Conservation (phyloP, 2,797 vertebrate genomes). For the Notolepis coatsorum region DNA sequence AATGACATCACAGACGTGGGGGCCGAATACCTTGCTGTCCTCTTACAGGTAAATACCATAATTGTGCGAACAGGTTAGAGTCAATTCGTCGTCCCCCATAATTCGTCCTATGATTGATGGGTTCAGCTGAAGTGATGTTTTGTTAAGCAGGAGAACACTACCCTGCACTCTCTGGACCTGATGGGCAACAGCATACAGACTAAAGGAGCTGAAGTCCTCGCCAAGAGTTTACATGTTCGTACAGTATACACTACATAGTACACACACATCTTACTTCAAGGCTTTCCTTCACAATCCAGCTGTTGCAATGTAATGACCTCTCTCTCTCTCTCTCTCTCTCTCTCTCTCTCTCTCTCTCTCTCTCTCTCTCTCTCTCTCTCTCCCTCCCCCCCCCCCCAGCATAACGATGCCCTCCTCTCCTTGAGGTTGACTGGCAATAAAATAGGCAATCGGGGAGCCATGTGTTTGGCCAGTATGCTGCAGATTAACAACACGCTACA, state of each 20-base stretch:
- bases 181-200: conserved; percentile 88
- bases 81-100: too few relatives aligned
- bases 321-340: conserved; percentile 2
- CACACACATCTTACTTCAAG: background rate
- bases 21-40: conserved; percentile 70
- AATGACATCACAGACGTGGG: conserved; percentile 85
- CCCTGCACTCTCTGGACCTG: conserved; percentile 84
- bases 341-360: background rate
- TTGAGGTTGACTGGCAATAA: conserved; percentile 92
- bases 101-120: background rate
- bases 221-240: conserved; percentile 85
- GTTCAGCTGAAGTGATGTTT: background rate
- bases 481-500: conserved; percentile 85
- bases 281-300: too few relatives aligned
- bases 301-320: background rate
- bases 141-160: conserved; percentile 62
- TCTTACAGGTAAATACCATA: conserved; percentile 83
- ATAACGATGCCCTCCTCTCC: conserved; percentile 79
- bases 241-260: background rate
- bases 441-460: conserved; percentile 85
- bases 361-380: background rate
- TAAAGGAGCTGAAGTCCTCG: conserved; percentile 84
- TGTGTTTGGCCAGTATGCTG: conserved; percentile 87
- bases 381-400: conserved; percentile 65
- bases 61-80: too few relatives aligned